These are phyloP conservation scores for Erpetoichthys calabaricus DNA, from an alignment of 2,797 vertebrate species.

Conservation along the genomic window DNA sequence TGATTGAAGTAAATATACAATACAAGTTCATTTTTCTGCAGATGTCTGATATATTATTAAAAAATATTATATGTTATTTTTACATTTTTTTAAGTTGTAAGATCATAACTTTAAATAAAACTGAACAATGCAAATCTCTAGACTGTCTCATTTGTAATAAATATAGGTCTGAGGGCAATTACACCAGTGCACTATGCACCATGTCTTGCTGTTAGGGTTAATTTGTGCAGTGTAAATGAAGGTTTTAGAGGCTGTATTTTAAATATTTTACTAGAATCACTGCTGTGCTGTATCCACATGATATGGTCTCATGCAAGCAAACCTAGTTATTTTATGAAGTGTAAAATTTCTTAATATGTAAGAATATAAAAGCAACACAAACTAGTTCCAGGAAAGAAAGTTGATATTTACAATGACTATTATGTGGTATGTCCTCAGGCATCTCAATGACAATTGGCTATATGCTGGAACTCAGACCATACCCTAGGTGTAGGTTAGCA, in stretches of 20 bases:
- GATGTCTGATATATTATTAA: too few species aligned
- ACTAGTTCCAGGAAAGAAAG: too few species aligned
- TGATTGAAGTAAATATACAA: too few species aligned
- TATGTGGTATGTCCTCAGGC: too few species aligned
- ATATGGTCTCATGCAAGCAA: slow-evolving; percentile 20
- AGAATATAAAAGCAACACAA: neutral
- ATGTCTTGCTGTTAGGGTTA: slow-evolving; percentile 32
- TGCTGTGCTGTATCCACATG: slow-evolving; percentile 16
- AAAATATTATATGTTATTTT: too few species aligned
- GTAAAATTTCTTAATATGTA: neutral
- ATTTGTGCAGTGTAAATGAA: slow-evolving; percentile 44
- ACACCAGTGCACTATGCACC: neutral
- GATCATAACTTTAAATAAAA: too few species aligned
- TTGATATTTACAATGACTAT: too few species aligned
- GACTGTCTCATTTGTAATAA: slow-evolving; percentile 3
- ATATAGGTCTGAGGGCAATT: slow-evolving; percentile 12
- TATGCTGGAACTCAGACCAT: too few species aligned
- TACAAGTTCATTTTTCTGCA: too few species aligned
- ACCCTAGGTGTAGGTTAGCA: too few species aligned
- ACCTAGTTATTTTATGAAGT: slow-evolving; percentile 16
- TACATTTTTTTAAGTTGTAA: too few species aligned
- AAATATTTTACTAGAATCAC: slow-evolving; percentile 17
- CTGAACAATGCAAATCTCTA: slow-evolving; percentile 1
- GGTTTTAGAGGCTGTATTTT: slow-evolving; percentile 28
- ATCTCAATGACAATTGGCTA: too few species aligned